A percentile compares a stretch with the other conserved stretches of the same genome.
phyloP scores from a whole-genome alignment of 2,888 invertebrate species.

The Tetranychus truncatus region DNA sequence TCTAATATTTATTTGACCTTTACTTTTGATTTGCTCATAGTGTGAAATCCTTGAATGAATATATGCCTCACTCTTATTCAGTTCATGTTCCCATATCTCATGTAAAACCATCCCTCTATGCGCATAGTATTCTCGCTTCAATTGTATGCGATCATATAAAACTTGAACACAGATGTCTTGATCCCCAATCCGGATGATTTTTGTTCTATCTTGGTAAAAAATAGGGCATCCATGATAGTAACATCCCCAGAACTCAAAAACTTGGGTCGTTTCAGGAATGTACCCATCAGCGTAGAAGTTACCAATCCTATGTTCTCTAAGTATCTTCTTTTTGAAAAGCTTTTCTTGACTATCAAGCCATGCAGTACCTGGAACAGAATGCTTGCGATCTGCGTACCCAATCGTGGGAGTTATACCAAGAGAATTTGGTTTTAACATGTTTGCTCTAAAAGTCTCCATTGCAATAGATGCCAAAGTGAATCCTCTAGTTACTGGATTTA shows the following conservation, averaged over 20 bases:
- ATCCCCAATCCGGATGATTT: neutral
- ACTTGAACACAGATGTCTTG: too few relatives aligned
- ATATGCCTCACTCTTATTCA: slow-evolving; percentile 6
- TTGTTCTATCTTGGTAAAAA: neutral
- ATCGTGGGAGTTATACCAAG: slow-evolving; percentile 22
- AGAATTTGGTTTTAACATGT: slow-evolving; percentile 16
- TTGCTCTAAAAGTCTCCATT: slow-evolving; percentile 19
- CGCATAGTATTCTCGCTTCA: neutral
- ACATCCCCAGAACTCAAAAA: slow-evolving; percentile 13
- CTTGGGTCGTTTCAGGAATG: neutral
- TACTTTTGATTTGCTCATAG: neutral
- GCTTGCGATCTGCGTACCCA: slow-evolving; percentile 18
- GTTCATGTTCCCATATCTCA: slow-evolving; percentile 27
- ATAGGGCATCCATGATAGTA: neutral
- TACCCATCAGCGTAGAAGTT: slow-evolving; percentile 10
- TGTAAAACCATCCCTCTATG: slow-evolving; percentile 23
- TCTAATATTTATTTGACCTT: slow-evolving; percentile 1
- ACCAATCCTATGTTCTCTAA: slow-evolving; percentile 7
- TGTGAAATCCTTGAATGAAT: neutral
- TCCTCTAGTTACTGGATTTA: slow-evolving; percentile 22
- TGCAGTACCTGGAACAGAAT: neutral
- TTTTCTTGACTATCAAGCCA: slow-evolving; percentile 11
- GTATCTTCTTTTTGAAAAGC: neutral
- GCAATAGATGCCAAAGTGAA: slow-evolving; percentile 24
- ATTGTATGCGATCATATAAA: neutral